These are phyloP conservation scores for Plectrocnemia conspersa DNA, from an alignment of 1,140 invertebrate species.

Conservation along the genomic window DNA sequence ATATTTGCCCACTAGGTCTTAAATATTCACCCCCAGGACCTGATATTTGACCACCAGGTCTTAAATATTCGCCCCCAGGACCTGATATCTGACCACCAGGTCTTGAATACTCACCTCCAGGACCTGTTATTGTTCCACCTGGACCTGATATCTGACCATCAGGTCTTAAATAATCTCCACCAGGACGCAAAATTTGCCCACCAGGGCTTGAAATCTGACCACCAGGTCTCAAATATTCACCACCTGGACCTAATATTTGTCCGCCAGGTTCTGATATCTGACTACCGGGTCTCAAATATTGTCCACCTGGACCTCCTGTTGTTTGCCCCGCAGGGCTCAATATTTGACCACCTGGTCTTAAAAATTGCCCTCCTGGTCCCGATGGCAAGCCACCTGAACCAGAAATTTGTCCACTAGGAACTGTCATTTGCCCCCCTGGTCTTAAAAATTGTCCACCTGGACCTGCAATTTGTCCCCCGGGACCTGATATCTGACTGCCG, in stretches of 20 bases:
- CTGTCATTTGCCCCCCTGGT: neutral
- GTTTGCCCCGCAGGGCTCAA: neutral
- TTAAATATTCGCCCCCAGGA: neutral
- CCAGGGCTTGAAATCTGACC: no score
- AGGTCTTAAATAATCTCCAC: no score
- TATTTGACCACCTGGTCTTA: neutral
- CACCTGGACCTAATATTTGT: constrained; percentile 8
- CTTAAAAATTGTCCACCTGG: neutral
- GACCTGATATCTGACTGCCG: neutral
- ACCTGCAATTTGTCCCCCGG: neutral
- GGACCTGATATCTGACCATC: no score
- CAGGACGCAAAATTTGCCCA: no score
- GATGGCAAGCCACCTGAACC: neutral
- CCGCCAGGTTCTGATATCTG: neutral
- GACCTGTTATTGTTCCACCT: no score
- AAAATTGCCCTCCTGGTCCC: neutral
- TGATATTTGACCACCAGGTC: neutral
- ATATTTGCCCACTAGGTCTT: neutral
- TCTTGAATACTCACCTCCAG: neutral
- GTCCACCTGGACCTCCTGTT: constrained; percentile 1
- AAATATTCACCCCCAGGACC: neutral
- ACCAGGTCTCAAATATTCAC: neutral
- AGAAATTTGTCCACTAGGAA: neutral
- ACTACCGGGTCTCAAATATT: neutral
- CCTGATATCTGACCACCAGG: constrained; percentile 1